Evolutionary conservation across 2,113 vertebrate genomes (phyloP).

Genomic region (Argyrosomus japonicus): DNA sequence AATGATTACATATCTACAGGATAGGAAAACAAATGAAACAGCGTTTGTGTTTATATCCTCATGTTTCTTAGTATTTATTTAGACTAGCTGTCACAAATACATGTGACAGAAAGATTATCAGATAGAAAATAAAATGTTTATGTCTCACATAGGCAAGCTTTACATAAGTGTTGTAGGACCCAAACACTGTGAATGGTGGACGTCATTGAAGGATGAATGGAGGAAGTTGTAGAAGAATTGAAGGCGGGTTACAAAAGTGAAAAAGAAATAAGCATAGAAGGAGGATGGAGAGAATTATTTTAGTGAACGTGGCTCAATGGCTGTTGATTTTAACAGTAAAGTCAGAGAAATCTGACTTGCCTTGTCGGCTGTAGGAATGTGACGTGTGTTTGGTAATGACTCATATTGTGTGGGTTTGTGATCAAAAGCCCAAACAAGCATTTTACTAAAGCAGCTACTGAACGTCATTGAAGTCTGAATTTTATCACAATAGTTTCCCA

Average conservation of each 20-base stretch:
- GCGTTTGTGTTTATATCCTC: constrained; percentile 24
- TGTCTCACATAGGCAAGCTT: constrained; percentile 38
- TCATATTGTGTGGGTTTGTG: constrained; percentile 42
- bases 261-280: background rate
- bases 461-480: background rate
- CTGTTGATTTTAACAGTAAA: background rate
- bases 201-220: background rate
- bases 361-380: background rate
- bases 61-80: constrained; percentile 36
- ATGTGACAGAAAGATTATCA: constrained; percentile 20
- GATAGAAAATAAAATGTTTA: constrained; percentile 45
- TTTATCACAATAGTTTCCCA: constrained; percentile 18
- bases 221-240: constrained; percentile 40
- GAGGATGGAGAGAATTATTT: too few species aligned
- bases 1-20: constrained; percentile 40
- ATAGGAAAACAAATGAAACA: constrained; percentile 41
- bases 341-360: background rate
- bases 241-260: background rate
- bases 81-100: background rate
- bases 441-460: constrained; percentile 10
- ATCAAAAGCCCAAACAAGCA: constrained; percentile 37
- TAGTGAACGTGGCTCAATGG: background rate
- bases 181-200: constrained; percentile 1
- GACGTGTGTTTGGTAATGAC: background rate
- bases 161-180: constrained; percentile 18